Base-by-base conservation (phyloP, 64 coral and sea anemone species). In the Porites lutea region DNA sequence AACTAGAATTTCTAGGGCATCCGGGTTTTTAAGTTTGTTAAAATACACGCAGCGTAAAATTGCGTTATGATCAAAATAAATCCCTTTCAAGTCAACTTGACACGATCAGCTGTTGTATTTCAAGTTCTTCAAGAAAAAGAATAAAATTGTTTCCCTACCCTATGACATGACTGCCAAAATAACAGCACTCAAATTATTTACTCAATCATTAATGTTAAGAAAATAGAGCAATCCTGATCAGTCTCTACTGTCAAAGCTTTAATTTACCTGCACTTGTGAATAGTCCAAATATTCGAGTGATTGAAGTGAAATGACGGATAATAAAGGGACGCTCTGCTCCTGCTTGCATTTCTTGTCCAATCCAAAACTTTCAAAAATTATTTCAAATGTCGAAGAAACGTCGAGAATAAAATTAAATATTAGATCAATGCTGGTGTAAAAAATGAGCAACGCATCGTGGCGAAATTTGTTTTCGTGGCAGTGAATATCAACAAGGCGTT, bases 271-370 rank as follows among this genome's bases (percentile, higher is more conserved):
- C 60, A 27, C 77, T 82, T 43, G 89, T 84, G 46, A 72, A 47
- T 18, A 91, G 61, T 20, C 89, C 89, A 4, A 75, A 0, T 46
- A 91, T 64, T 82, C 77, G 52, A 37, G 89, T 91, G 8, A 91
- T 15, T 1, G 89, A 74, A 14, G 89, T 84, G 27, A 91, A 91
- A 71, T 91, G 89, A 5, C 89, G 79, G 70, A 84, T 84, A n/a
- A 84, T 68, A 51, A 84, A 84, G 5, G 81, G 81, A 50, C 81
- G 81, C 12, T 84, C 81, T 5, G 19, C 81, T 51, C 47, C 64
- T 12, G 45, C 19, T 68, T 84, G 45, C 81, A 84, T 84, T 9
- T 67, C 62, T 81, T 22, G 6, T 18, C 9, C 3, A 76, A 15
- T 19, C 2, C 0, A 51, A 84, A 23, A 69, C 50, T 6, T 18